Base-by-base conservation (phyloP, 1,140 invertebrate species). In the Diachasma alloeum region DNA sequence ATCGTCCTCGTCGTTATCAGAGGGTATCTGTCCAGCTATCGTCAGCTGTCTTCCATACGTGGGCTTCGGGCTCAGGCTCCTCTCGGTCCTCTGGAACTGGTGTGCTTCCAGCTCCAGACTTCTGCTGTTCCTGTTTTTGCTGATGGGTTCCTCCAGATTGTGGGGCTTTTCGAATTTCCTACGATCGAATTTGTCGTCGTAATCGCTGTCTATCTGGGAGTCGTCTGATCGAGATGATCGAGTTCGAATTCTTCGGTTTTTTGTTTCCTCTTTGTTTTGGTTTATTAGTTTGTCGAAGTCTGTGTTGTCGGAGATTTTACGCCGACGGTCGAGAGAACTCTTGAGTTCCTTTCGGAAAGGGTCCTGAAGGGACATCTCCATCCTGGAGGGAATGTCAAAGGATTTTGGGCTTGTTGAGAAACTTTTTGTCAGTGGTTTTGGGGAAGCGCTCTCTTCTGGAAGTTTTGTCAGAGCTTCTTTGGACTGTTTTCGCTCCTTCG, bases 271-370 rank as follows among this genome's bases (percentile, higher is more conserved):
- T 11, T 37, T 56, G 24, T 44, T 75, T 68, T 71, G 39, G 9
- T 31, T 26, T 68, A 66, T 46, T 31, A 74, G 63, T 74, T 80
- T 56, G 11, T 73, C 76, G 19, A 36, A 72, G 36, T 77, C 63
- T 3, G 70, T 37, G 48, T 59, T 69, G 17, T 73, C 46, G 9
- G 76, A 77, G 67, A 48, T 73, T 26, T 77, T 77, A 9, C 76
- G 59, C 22, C 76, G 42, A 48, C 79, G 74, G 56, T 80, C 79
- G 31, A 80, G 48, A 22, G 76, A 78, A 70, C 71, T 83, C 24
- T 83, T 81, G n/a, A 85, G 71, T 72, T 86, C 85, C 24, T 84
- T 81, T 72, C 85, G 81, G 66, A 85, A 86, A 19, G 82, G 83
- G 77, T 85, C 85, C 22, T 83, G 81, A 1, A 81, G 46, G 4